These are phyloP conservation scores for Spodoptera littoralis DNA, from an alignment of 2,888 invertebrate species.

Conservation along the genomic window DNA sequence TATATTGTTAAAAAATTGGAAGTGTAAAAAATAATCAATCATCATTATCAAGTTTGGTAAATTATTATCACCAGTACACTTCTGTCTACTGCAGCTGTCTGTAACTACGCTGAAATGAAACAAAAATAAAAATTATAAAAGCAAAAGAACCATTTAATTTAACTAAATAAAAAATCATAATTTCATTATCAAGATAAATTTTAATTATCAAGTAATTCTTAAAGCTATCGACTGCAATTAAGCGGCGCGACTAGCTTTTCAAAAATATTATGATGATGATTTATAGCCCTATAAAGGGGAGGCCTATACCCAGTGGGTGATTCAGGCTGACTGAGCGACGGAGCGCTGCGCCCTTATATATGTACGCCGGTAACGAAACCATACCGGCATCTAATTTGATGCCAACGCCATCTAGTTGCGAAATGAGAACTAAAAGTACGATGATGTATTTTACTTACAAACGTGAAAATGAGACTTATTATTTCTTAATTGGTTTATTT, in stretches of 20 bases:
- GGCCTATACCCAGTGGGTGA: constrained; percentile 37
- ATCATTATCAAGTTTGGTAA: no score
- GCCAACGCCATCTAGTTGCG: constrained; percentile 38
- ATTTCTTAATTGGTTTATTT: no score
- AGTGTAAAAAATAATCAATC: no score
- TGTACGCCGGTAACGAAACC: constrained; percentile 39
- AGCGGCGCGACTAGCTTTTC: constrained; percentile 21
- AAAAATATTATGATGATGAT: constrained; percentile 41
- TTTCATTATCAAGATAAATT: no score
- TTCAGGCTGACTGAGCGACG: neutral
- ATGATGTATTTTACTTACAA: constrained; percentile 1
- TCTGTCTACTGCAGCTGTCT: no score
- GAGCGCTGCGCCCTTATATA: constrained; percentile 5
- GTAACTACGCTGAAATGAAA: no score
- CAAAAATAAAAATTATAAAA: no score
- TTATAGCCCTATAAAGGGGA: constrained; percentile 26
- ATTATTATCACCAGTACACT: no score
- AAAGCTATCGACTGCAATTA: constrained; percentile 27
- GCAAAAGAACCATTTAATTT: no score
- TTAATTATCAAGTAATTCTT: neutral
- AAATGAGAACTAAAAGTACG: constrained; percentile 5
- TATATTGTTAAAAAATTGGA: no score
- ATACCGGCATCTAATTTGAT: constrained; percentile 45
- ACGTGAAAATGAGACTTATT: neutral
- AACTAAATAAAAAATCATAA: no score